Percentiles rank a stretch among this genome's conserved stretches.
phyloP scores from a whole-genome alignment of 2,888 invertebrate species.

The Crossocerus cetratus region DNA sequence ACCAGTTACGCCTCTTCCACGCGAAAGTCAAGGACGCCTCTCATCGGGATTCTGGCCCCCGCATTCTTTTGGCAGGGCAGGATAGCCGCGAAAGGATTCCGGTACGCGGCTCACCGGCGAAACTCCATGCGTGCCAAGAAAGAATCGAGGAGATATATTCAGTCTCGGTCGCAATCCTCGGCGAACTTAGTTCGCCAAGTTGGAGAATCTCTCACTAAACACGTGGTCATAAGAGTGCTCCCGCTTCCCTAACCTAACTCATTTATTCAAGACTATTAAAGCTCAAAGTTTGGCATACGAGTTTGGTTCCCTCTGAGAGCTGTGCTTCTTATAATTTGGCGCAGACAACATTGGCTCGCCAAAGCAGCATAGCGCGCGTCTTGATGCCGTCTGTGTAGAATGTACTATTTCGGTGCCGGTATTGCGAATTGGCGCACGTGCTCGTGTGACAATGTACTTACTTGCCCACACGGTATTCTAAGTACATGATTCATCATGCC shows the following conservation, averaged over 20 bases:
- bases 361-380: too few relatives aligned
- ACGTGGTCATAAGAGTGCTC: too few relatives aligned
- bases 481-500: conserved; percentile 46
- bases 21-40: conserved; percentile 62
- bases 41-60: conserved; percentile 43
- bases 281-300: too few relatives aligned
- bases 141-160: neutral
- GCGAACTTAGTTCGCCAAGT: too few relatives aligned
- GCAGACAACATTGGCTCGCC: too few relatives aligned
- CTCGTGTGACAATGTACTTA: conserved; percentile 18
- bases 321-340: too few relatives aligned
- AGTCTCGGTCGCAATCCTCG: neutral
- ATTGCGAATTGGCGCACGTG: neutral
- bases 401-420: too few relatives aligned
- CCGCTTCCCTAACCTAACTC: too few relatives aligned
- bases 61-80: conserved; percentile 47
- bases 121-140: neutral
- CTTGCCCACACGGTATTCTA: conserved; percentile 43
- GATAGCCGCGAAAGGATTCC: conserved; percentile 30
- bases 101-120: conserved; percentile 15
- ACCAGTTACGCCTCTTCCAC: conserved; percentile 60
- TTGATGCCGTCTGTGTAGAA: neutral
- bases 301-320: too few relatives aligned
- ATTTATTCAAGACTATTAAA: too few relatives aligned
- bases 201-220: too few relatives aligned